These are phyloP conservation scores for Resseliella maxima DNA, from an alignment of 2,888 invertebrate species.

Conservation along the genomic window DNA sequence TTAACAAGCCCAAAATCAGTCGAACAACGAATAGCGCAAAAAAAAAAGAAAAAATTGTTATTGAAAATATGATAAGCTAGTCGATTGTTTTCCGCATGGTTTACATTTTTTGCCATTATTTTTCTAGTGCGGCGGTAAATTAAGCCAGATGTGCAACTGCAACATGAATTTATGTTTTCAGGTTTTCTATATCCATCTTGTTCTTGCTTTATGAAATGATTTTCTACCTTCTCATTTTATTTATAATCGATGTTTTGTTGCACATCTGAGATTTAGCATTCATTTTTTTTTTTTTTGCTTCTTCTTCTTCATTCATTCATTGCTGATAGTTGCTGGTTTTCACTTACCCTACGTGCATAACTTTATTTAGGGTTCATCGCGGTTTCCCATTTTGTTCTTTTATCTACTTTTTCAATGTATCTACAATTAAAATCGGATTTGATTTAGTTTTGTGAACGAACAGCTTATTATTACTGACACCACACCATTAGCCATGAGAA, in stretches of 20 bases:
- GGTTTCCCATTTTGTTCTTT: not conserved
- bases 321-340: not conserved
- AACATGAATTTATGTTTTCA: not conserved
- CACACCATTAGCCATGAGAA: conserved; percentile 16
- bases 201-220: not conserved
- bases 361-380: conserved; percentile 17
- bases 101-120: conserved; percentile 17
- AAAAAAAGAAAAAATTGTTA: no score
- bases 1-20: not conserved
- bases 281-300: not conserved
- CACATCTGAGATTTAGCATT: conserved; percentile 54
- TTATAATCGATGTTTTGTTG: conserved; percentile 52
- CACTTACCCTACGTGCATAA: not conserved
- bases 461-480: conserved; percentile 19
- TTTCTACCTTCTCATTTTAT: conserved; percentile 4
- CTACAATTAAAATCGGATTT: conserved; percentile 48
- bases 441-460: conserved; percentile 4
- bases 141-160: conserved; percentile 37
- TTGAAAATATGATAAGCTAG: conserved; percentile 45
- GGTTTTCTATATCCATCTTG: not conserved
- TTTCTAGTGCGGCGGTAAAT: not conserved
- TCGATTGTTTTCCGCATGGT: conserved; percentile 28
- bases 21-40: not conserved
- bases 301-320: not conserved
- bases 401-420: conserved; percentile 14